Base-by-base conservation (phyloP, 2,888 invertebrate species). In the Lasioglossum malachurum region DNA sequence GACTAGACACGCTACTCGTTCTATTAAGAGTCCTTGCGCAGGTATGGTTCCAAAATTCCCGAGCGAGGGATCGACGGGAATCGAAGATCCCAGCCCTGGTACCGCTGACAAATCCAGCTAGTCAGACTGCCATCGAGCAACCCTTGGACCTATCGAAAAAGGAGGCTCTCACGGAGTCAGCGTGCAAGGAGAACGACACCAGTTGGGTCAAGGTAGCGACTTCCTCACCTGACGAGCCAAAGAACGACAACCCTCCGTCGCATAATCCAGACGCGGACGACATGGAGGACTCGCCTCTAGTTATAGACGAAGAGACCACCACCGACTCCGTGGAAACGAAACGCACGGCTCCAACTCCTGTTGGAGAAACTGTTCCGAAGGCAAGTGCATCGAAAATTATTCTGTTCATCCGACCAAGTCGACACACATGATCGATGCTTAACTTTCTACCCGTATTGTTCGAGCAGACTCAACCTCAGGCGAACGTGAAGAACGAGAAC, bases 41-140 rank as follows among this genome's bases (percentile, higher is more conserved):
- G 96, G 99, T 99, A 10, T 99, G 99, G 99, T 99, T 99, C 95
- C 99, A 99, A 96, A 99, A 99, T 95, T 98, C 98, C 89, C 96
- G 99, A 88, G 99, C 99, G 0, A 96, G 98, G 78, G 98, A 98
- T 93, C 97, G 98, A 74, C 97, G 98, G 78, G 97, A 97, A 93
- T 94, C 93, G 49, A 94, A 93, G 74, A 93, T 92, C 79, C 95
- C 93, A 46, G 94, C 90, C 10, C 86, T 94, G 75, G 94, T 95
- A 87, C 95, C 95, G 88, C 93, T 95, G 78, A 92, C 92, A 44
- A 93, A 93, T 83, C 84, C 94, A n/a, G 91, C 83, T 19, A 92
- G 91, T 89, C 87, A 90, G 41, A 91, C 84, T 57, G 86, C 90
- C 78, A 93, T 95, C 80, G 98, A 98, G 92, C 98, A 98, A 94